Base-by-base conservation (phyloP, 2,113 vertebrate genomes). In the Corythoichthys haematopterus region DNA sequence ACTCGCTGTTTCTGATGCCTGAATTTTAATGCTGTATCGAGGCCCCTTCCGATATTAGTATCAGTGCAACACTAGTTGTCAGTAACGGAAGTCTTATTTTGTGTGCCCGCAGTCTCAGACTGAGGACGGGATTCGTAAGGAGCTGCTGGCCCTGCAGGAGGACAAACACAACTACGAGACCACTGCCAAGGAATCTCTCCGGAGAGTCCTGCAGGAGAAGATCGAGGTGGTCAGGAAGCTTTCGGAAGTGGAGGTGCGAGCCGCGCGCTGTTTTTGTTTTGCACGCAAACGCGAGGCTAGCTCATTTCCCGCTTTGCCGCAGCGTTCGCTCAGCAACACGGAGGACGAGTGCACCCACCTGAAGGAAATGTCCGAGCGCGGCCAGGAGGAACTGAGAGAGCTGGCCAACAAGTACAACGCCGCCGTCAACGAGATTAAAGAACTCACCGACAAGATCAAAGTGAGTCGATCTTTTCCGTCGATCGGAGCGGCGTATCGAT, bases 111-210 rank as follows among this genome's bases (percentile, higher is more conserved):
- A 99, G 97, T 97, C 92, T 89, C 97, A 98, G 89, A 96, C 96
- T 14, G 97, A 99, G 89, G 97, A 99, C 50, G 92, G 94, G 70
- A 95, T 99, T 84, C 93, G 95, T 45, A 99, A 98, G 80, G 97
- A 99, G 74, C 92, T 99, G 55, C 84, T 98, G 84, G 93, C 96
- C 66, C 93, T 99, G 72, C 97, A 98, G 71, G 97, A 99, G 66
- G 97, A 99, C 88, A 99, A 99, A 93, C 94, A 98, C 88, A 98
- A 95, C 88, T 99, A 99, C 38, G 97, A 99, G 89, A 98, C 95
- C n/a, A 99, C 95, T 66, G 96, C 97, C 74, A 99, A 98, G 93
- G 97, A 98, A 91, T 96, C 97, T 78, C 92, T 99, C 93, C 94
- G 96, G 93, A 92, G 94, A 88, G 97, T 98, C 81, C 93, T 99